A percentile compares a stretch with the other conserved stretches of the same genome.
phyloP scores from a whole-genome alignment of 2,113 vertebrate species.

The Athene cunicularia region DNA sequence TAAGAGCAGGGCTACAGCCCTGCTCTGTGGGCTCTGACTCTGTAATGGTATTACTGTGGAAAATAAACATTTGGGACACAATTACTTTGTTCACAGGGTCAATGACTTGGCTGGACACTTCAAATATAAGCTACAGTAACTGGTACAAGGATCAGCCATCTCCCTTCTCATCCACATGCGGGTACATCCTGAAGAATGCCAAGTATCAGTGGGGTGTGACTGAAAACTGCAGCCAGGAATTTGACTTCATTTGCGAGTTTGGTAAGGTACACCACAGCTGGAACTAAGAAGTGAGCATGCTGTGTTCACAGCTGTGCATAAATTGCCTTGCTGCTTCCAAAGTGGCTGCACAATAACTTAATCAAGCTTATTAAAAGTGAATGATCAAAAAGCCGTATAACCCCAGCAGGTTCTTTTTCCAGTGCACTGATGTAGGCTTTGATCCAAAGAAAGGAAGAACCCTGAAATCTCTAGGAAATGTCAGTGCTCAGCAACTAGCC shows the following conservation, averaged over 20 bases:
- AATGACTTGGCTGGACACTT: slow-evolving; percentile 87
- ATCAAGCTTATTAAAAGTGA: not conserved
- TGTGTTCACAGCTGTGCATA: not conserved
- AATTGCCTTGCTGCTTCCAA: not conserved
- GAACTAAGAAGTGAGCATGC: not conserved
- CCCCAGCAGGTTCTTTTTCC: not conserved
- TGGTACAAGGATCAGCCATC: slow-evolving; percentile 73
- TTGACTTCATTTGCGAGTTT: slow-evolving; percentile 89
- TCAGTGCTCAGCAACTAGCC: not conserved
- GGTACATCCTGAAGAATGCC: slow-evolving; percentile 79
- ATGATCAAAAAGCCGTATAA: not conserved
- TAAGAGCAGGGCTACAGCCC: not conserved
- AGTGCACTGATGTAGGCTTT: not conserved
- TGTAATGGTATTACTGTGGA: not conserved
- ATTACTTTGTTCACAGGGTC: slow-evolving; percentile 70
- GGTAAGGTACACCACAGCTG: slow-evolving; percentile 73
- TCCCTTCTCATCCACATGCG: slow-evolving; percentile 70
- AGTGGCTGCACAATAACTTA: not conserved
- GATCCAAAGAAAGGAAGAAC: not conserved
- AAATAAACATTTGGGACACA: not conserved
- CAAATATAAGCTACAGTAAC: slow-evolving; percentile 85
- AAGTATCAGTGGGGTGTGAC: slow-evolving; percentile 83
- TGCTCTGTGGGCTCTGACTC: not conserved
- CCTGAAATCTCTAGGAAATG: not conserved
- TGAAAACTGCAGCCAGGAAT: slow-evolving; percentile 84